Conservation (phyloP, 2,797 vertebrate species). For the Peromyscus nudipes region DNA sequence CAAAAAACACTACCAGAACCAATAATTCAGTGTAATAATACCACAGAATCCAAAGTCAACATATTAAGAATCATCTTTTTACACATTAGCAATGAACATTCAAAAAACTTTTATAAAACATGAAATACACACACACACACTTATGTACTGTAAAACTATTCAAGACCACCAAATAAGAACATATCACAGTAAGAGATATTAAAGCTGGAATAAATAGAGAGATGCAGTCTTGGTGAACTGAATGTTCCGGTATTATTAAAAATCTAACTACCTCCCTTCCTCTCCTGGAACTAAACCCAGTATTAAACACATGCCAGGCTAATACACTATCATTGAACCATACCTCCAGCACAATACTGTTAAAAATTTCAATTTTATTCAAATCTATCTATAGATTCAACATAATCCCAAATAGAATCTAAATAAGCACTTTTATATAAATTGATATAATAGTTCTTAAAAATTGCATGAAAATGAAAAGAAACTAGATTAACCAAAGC, state of each 20-base stretch:
- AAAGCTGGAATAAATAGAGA: neutral
- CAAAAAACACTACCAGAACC: slow-evolving; percentile 40
- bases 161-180: slow-evolving; percentile 33
- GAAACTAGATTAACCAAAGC: slow-evolving; percentile 29
- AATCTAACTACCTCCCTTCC: neutral
- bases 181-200: neutral
- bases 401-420: slow-evolving; percentile 12
- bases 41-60: slow-evolving; percentile 14
- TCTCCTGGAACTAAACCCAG: neutral
- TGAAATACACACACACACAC: neutral
- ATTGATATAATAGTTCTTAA: slow-evolving; percentile 4
- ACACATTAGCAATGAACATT: neutral
- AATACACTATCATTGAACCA: neutral
- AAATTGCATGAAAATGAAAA: slow-evolving; percentile 60
- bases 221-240: neutral
- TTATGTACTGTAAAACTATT: neutral
- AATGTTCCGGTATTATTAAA: slow-evolving; percentile 6
- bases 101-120: slow-evolving; percentile 46
- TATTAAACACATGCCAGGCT: neutral
- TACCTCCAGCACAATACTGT: neutral
- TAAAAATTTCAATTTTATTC: slow-evolving; percentile 21
- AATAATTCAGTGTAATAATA: neutral
- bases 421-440: slow-evolving; percentile 43
- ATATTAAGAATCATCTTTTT: slow-evolving; percentile 21
- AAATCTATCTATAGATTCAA: slow-evolving; percentile 40